phyloP scores from a whole-genome alignment of 92 coral and sea anemone genomes.

The Epizoanthus illoricatus region DNA sequence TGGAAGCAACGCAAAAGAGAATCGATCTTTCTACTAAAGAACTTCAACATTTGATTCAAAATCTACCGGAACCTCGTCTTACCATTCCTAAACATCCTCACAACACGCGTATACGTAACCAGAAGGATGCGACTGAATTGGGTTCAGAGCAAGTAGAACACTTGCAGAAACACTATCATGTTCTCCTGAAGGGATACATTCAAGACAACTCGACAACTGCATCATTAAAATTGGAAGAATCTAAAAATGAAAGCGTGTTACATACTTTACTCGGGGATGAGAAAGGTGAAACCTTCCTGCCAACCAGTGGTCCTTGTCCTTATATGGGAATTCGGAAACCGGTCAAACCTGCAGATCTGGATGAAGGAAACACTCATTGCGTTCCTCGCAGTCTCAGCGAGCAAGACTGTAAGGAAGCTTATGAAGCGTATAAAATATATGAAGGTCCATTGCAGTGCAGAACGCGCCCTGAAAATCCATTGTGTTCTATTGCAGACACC shows the following conservation, averaged over 20 bases:
- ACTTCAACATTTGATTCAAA: not conserved
- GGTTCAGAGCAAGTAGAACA: too few species aligned
- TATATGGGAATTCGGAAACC: not conserved
- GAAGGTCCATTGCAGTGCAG: slow-evolving; percentile 39
- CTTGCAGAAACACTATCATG: not conserved
- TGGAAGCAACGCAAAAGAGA: not conserved
- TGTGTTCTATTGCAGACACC: slow-evolving; percentile 41
- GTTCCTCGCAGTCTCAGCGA: slow-evolving; percentile 32
- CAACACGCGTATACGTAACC: not conserved
- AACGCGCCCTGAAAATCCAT: slow-evolving; percentile 21
- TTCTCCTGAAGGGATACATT: not conserved
- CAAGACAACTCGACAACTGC: slow-evolving; percentile 25
- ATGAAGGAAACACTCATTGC: slow-evolving; percentile 18
- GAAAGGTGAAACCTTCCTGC: not conserved
- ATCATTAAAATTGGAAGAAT: not conserved
- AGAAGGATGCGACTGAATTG: not conserved
- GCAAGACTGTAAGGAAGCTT: slow-evolving; percentile 54
- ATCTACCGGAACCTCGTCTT: not conserved
- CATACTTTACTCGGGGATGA: slow-evolving; percentile 19
- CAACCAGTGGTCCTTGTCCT: slow-evolving; percentile 22
- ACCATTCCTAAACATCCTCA: not conserved
- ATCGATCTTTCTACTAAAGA: not conserved
- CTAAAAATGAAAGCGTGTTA: slow-evolving; percentile 5
- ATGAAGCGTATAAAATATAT: slow-evolving; percentile 30
- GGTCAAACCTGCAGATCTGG: not conserved